Base-by-base conservation (phyloP, 2,888 invertebrate species). In the Eupelmus urozonus region DNA sequence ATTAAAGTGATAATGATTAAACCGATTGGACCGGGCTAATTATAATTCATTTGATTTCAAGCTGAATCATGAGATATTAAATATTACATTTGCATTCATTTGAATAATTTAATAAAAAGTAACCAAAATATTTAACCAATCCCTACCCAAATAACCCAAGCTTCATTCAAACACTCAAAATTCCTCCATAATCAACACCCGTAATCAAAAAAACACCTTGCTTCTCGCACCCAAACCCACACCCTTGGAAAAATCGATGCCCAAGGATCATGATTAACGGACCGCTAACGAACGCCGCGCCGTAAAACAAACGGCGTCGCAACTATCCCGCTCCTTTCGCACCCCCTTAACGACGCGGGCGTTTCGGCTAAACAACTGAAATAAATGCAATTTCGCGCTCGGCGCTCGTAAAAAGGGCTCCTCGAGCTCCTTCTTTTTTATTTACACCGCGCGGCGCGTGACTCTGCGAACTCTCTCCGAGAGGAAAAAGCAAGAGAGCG, bases 371-470 rank as follows among this genome's bases (percentile, higher is more conserved):
- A 77, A 73, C 65, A 70, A 67, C 63, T 60, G 34, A 72, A 74
- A 78, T 70, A 78, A 78, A 78, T 67, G 70, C 65, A 74, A 74
- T 73, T 78, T 78, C 55, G 63, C 73, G 67, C 60, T 11, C 72
- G 51, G 25, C 25, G 65, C 63, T 62, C 67, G 62, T 73, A 73
- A 69, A 69, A 73, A 73, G n/a, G 5, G 18, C 34, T 66, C 53
- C 62, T 51, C 25, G 18, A 34, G 16, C 1, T 18, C 13, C 20
- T 13, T 51, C 27, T 20, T 11, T 49, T 42, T 34, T 3, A 11
- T 7, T 9, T 34, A 34, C 34, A 34, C 5, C 34, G 34, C 34
- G 34, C 34, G 34, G 34, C 34, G 34, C 34, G 34, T 34, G 34
- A 34, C 34, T 34, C 34, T 34, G n/a, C n/a, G n/a, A n/a, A n/a